Evolutionary conservation across 2,113 vertebrate genomes (phyloP).

Genomic region (Oreochromis niloticus): DNA sequence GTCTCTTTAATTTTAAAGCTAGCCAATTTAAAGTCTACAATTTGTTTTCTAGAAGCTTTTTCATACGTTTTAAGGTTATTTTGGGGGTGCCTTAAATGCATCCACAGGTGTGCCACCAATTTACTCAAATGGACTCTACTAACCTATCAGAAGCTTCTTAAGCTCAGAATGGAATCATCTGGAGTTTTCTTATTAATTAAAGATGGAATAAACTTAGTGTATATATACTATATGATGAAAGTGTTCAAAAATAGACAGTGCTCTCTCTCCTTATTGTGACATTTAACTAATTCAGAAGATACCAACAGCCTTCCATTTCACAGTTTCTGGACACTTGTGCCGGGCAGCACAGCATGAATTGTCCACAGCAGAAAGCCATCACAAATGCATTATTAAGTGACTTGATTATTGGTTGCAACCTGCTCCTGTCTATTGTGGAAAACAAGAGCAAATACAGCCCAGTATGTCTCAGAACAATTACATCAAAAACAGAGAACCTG

Average conservation of each 20-base stretch:
- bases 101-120: background rate
- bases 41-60: background rate
- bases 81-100: background rate
- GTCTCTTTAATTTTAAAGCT: background rate
- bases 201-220: background rate
- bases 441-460: background rate
- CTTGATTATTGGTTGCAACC: background rate
- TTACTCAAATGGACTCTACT: background rate
- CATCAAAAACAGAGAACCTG: background rate
- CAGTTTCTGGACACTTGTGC: too few species aligned
- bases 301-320: too few species aligned
- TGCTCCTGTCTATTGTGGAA: accelerated
- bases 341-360: too few species aligned
- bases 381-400: background rate
- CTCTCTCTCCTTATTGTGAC: background rate
- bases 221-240: background rate
- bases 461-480: background rate
- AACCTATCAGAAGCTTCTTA: background rate
- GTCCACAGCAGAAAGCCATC: too few species aligned
- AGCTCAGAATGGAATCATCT: background rate
- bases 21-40: background rate
- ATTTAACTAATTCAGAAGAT: background rate
- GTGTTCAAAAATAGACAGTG: background rate
- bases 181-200: background rate
- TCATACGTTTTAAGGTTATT: background rate